phyloP scores from a whole-genome alignment of 2,797 vertebrate species.

The Pitangus sulphuratus region DNA sequence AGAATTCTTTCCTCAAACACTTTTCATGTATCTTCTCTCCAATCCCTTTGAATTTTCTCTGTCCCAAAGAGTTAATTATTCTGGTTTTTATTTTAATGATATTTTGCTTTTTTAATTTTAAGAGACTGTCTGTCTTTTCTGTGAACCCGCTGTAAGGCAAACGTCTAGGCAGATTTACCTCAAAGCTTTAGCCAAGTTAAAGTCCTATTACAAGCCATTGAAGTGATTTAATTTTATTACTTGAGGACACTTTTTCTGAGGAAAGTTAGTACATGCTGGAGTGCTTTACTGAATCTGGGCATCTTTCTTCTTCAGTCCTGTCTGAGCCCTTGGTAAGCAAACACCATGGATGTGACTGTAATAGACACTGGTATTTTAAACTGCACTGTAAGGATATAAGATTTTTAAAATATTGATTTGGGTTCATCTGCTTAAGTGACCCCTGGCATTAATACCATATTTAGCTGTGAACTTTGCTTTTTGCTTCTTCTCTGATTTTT shows the following conservation, averaged over 20 bases:
- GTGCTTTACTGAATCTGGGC: not conserved
- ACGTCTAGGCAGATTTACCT: not conserved
- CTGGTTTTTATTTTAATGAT: not conserved
- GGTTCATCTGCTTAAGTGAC: not conserved
- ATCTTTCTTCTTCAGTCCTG: not conserved
- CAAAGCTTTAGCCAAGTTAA: not conserved
- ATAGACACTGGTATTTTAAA: not conserved
- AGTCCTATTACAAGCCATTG: conserved; percentile 30
- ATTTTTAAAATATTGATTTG: not conserved
- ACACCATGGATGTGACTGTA: not conserved
- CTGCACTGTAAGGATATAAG: not conserved
- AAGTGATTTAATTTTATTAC: conserved; percentile 52
- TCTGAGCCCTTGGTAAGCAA: not conserved
- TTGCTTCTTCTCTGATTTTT: not conserved
- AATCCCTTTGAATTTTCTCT: not conserved
- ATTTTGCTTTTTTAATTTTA: conserved; percentile 27
- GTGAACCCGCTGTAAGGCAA: not conserved
- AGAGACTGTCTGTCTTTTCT: not conserved
- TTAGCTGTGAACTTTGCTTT: not conserved
- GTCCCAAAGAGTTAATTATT: conserved; percentile 3
- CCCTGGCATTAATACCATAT: not conserved
- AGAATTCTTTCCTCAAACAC: not conserved
- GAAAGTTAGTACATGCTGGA: not conserved
- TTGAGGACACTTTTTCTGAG: not conserved
- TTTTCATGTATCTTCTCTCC: not conserved